Evolutionary conservation across 30 jellyfish, hydroid and myxozoan species (phyloP), one percentile per base, ranked within the genome.

Genomic region (Pelagia noctiluca): DNA sequence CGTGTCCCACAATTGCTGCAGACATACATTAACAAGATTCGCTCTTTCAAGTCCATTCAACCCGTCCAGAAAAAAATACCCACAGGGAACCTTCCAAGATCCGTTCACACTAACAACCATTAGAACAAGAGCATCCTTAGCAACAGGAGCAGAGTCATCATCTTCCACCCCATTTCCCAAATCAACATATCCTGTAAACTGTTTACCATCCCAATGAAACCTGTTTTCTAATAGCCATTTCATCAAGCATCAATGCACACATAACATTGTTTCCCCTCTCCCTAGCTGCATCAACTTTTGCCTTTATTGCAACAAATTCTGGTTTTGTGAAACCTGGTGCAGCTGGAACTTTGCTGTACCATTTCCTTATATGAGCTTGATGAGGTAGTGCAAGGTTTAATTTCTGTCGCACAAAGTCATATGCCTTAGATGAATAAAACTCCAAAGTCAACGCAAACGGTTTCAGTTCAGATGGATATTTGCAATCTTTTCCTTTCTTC

Each of bases 251-350:
- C 57, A 57, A 34, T 16, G 68, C 35, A 33, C 80, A 21, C 13
- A 66, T 26, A 66, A 66, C 68, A 16, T 33, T 28, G 19, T 33
- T 13, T 10, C 78, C 78, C 33, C 8, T n/a, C 4, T 16, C 18
- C 29, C 29, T 63, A 3, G 61, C 91, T 19, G 22, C 35, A 37
- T 64, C 71, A 1, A 67, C 84, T 57, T 66, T 65, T 5, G 63
- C 76, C 32, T 26, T 34, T 2, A 78, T 42, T 28, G 82, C 83
- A 2, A 31, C 52, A 63, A 78, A 78, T 32, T 83, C 89, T 7
- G 86, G 91, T 67, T 80, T 13, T 5, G 91, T 65, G 36, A 80
- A 80, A 19, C 91, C 91, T 10, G 87, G 91, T 46, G 64, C 86
- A 11, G 91, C 91, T 0, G 91, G 91, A 1, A 80, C 35, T 33